Percentiles rank a stretch among this genome's conserved stretches.
Conservation (phyloP, 1,140 invertebrate genomes). For the Drosophila pallidifrons region DNA sequence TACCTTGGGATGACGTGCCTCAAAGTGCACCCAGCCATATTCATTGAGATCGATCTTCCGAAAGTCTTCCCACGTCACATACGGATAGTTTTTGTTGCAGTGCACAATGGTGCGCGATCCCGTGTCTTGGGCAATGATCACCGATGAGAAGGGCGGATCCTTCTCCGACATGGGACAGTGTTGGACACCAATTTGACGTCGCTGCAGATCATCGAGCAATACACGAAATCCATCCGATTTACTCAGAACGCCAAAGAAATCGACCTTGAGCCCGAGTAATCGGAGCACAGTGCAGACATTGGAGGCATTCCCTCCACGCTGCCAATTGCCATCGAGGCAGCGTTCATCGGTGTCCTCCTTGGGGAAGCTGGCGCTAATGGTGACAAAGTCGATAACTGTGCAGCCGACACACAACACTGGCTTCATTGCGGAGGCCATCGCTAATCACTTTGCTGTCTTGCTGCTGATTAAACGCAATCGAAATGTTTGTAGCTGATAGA, state of each 20-base stretch:
- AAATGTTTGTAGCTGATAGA: constrained; percentile 13
- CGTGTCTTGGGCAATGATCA: constrained; percentile 86
- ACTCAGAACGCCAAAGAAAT: constrained; percentile 88
- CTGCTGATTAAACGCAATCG: constrained; percentile 5
- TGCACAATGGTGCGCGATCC: constrained; percentile 89
- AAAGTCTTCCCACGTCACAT: constrained; percentile 88
- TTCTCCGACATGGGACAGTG: constrained; percentile 85
- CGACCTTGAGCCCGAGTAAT: constrained; percentile 86
- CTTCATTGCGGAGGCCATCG: constrained; percentile 45
- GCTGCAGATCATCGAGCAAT: constrained; percentile 86
- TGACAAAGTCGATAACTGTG: constrained; percentile 86
- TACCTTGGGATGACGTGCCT: constrained; percentile 87
- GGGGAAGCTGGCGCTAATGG: constrained; percentile 86
- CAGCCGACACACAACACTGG: constrained; percentile 85
- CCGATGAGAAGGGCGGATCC: constrained; percentile 86
- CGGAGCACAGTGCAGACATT: constrained; percentile 89
- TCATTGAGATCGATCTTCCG: constrained; percentile 84
- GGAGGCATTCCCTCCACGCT: constrained; percentile 90
- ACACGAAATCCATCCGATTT: constrained; percentile 85
- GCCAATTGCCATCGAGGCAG: constrained; percentile 87
- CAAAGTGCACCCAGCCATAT: constrained; percentile 91
- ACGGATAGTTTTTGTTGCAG: constrained; percentile 87
- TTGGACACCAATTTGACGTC: constrained; percentile 86
- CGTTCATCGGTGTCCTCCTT: constrained; percentile 86
- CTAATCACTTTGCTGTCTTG: constrained; percentile 5